Percentiles rank a stretch among this genome's conserved stretches.
phyloP scores from a whole-genome alignment of 2,113 vertebrate genomes.

The Osmerus eperlanus region DNA sequence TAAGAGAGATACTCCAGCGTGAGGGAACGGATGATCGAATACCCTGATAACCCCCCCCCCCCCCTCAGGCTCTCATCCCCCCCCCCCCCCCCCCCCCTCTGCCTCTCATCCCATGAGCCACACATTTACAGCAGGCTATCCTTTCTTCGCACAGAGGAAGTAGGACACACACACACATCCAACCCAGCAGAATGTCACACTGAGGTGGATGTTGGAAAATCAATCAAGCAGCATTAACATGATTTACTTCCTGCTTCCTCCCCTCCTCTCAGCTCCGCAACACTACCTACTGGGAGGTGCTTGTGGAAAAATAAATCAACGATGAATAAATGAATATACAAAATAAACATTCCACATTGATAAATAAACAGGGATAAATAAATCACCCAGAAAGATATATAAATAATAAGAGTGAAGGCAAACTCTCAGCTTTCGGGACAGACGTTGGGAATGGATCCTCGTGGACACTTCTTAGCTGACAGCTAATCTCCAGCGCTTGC shows the following conservation, averaged over 20 bases:
- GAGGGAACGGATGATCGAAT: slow-evolving; percentile 41
- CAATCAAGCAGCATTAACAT: slow-evolving; percentile 51
- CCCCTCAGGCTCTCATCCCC: no score
- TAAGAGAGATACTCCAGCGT: slow-evolving; percentile 46
- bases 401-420: slow-evolving; percentile 41
- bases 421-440: slow-evolving; percentile 34
- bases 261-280: slow-evolving; percentile 29
- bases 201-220: slow-evolving; percentile 41
- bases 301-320: slow-evolving; percentile 5
- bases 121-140: slow-evolving; percentile 47
- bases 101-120: slow-evolving; percentile 47
- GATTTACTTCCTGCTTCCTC: slow-evolving; percentile 24
- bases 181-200: slow-evolving; percentile 58
- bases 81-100: slow-evolving; percentile 32
- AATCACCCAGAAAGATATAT: slow-evolving; percentile 51
- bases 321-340: slow-evolving; percentile 53
- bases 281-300: slow-evolving; percentile 25
- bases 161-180: slow-evolving; percentile 39
- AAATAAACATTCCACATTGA: slow-evolving; percentile 58
- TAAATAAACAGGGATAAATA: slow-evolving; percentile 57
- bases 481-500: slow-evolving; percentile 54
- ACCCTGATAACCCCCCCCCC: slow-evolving; percentile 42
- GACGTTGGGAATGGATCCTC: slow-evolving; percentile 45
- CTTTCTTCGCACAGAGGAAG: slow-evolving; percentile 53
- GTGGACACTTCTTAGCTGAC: slow-evolving; percentile 44